A percentile compares a stretch with the other conserved stretches of the same genome.
Evolutionary conservation across 2,113 vertebrate genomes (phyloP).

Genomic region (Lanius ludovicianus): DNA sequence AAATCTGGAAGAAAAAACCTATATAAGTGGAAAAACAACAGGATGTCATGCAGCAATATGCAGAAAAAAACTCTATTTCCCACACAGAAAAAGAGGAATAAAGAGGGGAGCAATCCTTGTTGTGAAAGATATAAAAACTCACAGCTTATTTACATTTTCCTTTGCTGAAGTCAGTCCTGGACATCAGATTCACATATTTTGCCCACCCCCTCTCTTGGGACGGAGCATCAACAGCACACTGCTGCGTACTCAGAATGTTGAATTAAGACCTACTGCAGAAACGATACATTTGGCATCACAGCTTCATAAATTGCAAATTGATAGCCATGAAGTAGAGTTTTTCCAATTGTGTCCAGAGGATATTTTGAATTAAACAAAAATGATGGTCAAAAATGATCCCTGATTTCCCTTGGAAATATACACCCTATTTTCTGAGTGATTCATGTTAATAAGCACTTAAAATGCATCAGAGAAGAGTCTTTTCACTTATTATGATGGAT

Average conservation of each 20-base stretch:
- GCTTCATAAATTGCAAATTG: background rate
- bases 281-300: background rate
- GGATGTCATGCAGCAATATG: background rate
- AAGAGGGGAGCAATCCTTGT: background rate
- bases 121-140: background rate
- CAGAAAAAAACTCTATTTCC: background rate
- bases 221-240: background rate
- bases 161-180: background rate
- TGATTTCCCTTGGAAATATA: background rate
- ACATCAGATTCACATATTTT: background rate
- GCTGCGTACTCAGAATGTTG: background rate
- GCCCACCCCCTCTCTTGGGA: background rate
- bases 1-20: background rate
- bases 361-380: slow-evolving; percentile 8
- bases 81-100: background rate
- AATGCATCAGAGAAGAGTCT: background rate
- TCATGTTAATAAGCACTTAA: background rate
- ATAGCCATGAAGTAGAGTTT: background rate
- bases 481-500: background rate
- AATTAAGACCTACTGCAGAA: slow-evolving; percentile 27
- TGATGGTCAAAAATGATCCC: background rate
- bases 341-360: slow-evolving; percentile 11
- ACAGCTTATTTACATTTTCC: background rate
- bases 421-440: background rate
- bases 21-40: background rate